phyloP scores from a whole-genome alignment of 2,113 vertebrate species.

The Kryptolebias marmoratus region DNA sequence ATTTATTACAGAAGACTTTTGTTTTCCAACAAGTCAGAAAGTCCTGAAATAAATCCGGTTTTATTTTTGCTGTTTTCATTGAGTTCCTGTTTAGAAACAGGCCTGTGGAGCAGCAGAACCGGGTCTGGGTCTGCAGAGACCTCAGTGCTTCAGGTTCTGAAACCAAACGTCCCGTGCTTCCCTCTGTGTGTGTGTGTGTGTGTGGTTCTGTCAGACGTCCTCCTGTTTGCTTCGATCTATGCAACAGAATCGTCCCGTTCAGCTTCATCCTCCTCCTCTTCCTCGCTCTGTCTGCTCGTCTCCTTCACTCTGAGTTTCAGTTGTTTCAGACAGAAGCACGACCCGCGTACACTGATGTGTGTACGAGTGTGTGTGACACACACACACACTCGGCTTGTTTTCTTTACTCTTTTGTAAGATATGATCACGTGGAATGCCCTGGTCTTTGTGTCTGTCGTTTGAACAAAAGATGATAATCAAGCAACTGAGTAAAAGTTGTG shows the following conservation, averaged over 20 bases:
- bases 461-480: constrained; percentile 83
- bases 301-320: constrained; percentile 44
- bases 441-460: constrained; percentile 84
- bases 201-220: constrained; percentile 47
- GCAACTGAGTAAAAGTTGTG: constrained; percentile 81
- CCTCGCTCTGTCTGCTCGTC: constrained; percentile 62
- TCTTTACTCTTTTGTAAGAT: constrained; percentile 84
- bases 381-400: constrained; percentile 53
- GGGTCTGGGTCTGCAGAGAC: constrained; percentile 1
- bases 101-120: too few species aligned
- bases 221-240: constrained; percentile 84
- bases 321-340: constrained; percentile 66
- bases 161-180: constrained; percentile 55
- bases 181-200: constrained; percentile 34
- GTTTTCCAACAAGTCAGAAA: too few species aligned
- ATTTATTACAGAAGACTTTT: too few species aligned
- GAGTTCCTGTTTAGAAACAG: too few species aligned
- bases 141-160: constrained; percentile 24
- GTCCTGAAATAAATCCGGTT: too few species aligned
- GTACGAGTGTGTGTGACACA: constrained; percentile 39
- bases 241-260: constrained; percentile 79
- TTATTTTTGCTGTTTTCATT: too few species aligned
- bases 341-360: constrained; percentile 58
- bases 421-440: constrained; percentile 85
- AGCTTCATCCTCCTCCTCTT: constrained; percentile 29